These are phyloP conservation scores for Andricus quercusramuli DNA, from an alignment of 2,888 invertebrate genomes.

Conservation along the genomic window DNA sequence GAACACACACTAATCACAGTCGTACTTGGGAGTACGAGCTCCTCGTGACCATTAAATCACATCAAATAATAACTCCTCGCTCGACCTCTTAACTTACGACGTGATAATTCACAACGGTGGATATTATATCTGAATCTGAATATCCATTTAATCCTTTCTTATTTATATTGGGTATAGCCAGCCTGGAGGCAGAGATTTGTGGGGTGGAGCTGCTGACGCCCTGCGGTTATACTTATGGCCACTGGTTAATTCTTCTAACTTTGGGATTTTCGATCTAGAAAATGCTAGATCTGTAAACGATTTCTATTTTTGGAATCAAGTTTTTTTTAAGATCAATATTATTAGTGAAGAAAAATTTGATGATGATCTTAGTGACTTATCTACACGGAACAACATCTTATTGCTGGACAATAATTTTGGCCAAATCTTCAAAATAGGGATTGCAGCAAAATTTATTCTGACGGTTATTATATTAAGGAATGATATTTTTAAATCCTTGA, in stretches of 20 bases:
- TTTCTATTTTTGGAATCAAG: not conserved
- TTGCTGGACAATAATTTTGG: too few relatives aligned
- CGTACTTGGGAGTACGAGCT: slow-evolving; percentile 2
- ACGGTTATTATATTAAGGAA: too few relatives aligned
- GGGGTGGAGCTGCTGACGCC: slow-evolving; percentile 60
- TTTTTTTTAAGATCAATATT: too few relatives aligned
- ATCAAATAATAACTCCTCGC: slow-evolving; percentile 67
- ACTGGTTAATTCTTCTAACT: slow-evolving; percentile 46
- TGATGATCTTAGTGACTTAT: too few relatives aligned
- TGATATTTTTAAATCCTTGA: too few relatives aligned
- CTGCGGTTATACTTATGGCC: slow-evolving; percentile 65
- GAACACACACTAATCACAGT: slow-evolving; percentile 5
- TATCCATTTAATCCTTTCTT: slow-evolving; percentile 70
- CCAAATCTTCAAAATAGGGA: too few relatives aligned
- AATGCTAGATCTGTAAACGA: not conserved
- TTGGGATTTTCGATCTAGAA: slow-evolving; percentile 32
- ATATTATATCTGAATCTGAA: slow-evolving; percentile 66
- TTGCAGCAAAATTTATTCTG: too few relatives aligned
- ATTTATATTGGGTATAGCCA: slow-evolving; percentile 58
- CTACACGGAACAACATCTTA: too few relatives aligned
- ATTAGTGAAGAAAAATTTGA: not conserved
- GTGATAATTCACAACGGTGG: slow-evolving; percentile 71
- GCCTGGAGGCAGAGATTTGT: slow-evolving; percentile 67
- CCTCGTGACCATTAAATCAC: slow-evolving; percentile 66
- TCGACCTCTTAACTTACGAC: slow-evolving; percentile 63